Evolutionary conservation across 2,888 invertebrate genomes (phyloP).

Genomic region (Aleiodes leptofemur): DNA sequence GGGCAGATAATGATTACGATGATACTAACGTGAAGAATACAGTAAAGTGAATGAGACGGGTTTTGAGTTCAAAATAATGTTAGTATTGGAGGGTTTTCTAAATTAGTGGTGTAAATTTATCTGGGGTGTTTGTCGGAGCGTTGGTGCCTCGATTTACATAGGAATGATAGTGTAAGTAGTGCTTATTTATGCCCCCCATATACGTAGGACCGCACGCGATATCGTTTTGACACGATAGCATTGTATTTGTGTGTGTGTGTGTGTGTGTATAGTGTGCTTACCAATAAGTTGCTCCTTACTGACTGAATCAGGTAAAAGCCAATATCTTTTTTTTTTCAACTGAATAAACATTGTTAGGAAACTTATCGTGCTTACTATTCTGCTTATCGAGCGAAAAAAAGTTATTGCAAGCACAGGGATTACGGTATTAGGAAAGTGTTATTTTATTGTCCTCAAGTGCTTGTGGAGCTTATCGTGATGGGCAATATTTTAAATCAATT

Average conservation of each 20-base stretch:
- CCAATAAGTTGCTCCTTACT: constrained; percentile 2
- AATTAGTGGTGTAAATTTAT: constrained; percentile 61
- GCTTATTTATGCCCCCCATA: constrained; percentile 65
- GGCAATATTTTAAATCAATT: no score
- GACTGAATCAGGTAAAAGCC: neutral
- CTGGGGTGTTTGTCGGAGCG: constrained; percentile 51
- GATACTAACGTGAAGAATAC: constrained; percentile 12
- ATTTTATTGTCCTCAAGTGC: no score
- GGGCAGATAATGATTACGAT: constrained; percentile 28
- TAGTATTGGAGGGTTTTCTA: constrained; percentile 52
- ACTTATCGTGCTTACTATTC: constrained; percentile 49
- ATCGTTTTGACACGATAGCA: constrained; percentile 61
- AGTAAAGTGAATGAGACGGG: constrained; percentile 28
- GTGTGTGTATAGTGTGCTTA: neutral
- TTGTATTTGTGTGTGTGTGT: neutral
- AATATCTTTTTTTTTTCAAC: constrained; percentile 33
- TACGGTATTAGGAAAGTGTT: no score
- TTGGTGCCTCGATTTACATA: constrained; percentile 61
- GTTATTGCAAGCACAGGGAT: no score
- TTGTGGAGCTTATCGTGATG: no score
- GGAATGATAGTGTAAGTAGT: constrained; percentile 66
- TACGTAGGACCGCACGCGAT: constrained; percentile 64
- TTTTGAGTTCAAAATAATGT: constrained; percentile 21
- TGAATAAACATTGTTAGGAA: constrained; percentile 56
- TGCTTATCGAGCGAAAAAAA: no score